These are phyloP conservation scores for Cydia fagiglandana DNA, from an alignment of 1,140 invertebrate species.

Conservation along the genomic window DNA sequence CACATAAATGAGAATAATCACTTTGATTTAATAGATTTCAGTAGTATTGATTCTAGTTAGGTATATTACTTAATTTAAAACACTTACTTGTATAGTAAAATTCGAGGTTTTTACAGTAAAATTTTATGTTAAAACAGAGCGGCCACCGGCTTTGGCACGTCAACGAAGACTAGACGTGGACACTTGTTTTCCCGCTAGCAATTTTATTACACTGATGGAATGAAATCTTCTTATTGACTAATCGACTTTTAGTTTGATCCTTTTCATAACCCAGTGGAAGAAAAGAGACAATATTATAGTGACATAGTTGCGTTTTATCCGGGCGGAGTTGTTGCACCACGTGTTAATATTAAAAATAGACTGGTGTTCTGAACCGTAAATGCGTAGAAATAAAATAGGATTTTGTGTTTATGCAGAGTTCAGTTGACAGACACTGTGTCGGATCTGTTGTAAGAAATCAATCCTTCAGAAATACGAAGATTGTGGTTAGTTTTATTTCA, in stretches of 20 bases:
- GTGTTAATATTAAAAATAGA: not conserved
- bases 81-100: not conserved
- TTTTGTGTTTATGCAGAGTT: not conserved
- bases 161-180: slow-evolving; percentile 19
- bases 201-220: not conserved
- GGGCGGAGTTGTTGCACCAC: not conserved
- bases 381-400: not conserved
- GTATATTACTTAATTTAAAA: not conserved
- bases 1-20: not conserved
- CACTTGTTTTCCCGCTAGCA: slow-evolving; percentile 3
- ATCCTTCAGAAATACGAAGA: not conserved
- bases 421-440: slow-evolving; percentile 1
- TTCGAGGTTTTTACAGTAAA: not conserved
- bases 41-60: too few species aligned
- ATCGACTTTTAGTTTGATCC: not conserved
- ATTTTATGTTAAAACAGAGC: not conserved
- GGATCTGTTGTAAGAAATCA: not conserved
- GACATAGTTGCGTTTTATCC: not conserved
- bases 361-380: not conserved
- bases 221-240: not conserved
- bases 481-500: not conserved
- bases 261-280: not conserved
- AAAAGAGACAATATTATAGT: not conserved
- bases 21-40: not conserved
- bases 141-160: slow-evolving; percentile 19